Evolutionary conservation across 2,797 vertebrate species (phyloP).

Genomic region (Gallinago solitaria): DNA sequence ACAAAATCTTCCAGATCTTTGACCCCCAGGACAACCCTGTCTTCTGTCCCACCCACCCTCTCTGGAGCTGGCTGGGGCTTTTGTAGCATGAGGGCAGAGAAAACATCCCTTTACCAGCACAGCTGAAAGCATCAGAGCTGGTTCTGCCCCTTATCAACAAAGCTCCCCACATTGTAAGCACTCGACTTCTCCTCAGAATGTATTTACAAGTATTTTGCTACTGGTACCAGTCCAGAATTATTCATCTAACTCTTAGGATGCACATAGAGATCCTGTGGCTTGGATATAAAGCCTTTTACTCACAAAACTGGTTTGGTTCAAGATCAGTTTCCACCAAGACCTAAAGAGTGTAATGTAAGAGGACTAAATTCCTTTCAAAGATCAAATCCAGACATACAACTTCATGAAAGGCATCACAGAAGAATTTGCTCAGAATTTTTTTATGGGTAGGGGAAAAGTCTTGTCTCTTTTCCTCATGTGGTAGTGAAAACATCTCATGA

Average conservation of each 20-base stretch:
- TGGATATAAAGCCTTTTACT: neutral
- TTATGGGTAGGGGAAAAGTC: neutral
- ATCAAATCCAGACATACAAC: neutral
- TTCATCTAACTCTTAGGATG: neutral
- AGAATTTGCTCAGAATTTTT: neutral
- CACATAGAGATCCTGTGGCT: neutral
- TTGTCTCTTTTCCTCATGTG: neutral
- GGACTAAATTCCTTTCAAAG: neutral
- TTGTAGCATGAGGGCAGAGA: neutral
- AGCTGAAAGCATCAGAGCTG: neutral
- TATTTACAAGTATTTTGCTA: neutral
- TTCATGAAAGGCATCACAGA: neutral
- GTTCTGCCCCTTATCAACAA: neutral
- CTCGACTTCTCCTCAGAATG: neutral
- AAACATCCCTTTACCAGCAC: neutral
- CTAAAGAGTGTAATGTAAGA: neutral
- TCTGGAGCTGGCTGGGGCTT: neutral
- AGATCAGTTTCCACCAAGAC: neutral
- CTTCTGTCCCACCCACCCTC: neutral
- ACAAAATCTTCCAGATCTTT: neutral
- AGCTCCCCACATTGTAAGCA: neutral
- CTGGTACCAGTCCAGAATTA: neutral
- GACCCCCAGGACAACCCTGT: neutral
- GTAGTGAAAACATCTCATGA: neutral
- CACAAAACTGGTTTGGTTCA: neutral